A percentile compares a stretch with the other conserved stretches of the same genome.
Conservation (phyloP, 2,113 vertebrate genomes). For the Aleadryas rufinucha region DNA sequence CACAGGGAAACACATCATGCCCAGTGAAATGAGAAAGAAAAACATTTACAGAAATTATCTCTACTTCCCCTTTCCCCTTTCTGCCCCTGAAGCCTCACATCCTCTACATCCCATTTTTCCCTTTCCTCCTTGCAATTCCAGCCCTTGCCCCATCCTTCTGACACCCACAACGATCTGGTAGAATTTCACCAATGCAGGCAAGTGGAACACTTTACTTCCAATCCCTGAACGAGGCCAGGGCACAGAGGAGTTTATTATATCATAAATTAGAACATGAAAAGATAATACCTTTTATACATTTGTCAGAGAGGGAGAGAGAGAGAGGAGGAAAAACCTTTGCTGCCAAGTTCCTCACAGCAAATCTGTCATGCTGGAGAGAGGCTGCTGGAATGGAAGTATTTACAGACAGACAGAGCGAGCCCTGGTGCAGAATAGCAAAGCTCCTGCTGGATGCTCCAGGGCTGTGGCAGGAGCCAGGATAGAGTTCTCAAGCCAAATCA, state of each 20-base stretch:
- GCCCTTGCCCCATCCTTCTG: not conserved
- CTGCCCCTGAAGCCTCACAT: not conserved
- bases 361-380: conserved; percentile 26
- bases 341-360: conserved; percentile 37
- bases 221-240: not conserved
- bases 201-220: not conserved
- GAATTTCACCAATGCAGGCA: not conserved
- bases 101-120: not conserved
- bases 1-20: not conserved
- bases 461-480: not conserved
- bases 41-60: not conserved
- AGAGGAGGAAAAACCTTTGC: not conserved
- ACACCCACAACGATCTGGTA: not conserved
- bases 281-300: conserved; percentile 43
- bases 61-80: not conserved
- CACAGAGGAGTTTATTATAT: conserved; percentile 38
- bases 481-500: not conserved
- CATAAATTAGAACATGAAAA: conserved; percentile 59
- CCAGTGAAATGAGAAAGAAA: not conserved
- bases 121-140: not conserved
- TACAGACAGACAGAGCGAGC: conserved; percentile 36
- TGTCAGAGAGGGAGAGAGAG: conserved; percentile 17
- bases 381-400: conserved; percentile 51
- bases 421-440: conserved; percentile 36
- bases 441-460: not conserved